These are phyloP conservation scores for Grapholita molesta DNA, from an alignment of 1,140 invertebrate species.

Conservation along the genomic window DNA sequence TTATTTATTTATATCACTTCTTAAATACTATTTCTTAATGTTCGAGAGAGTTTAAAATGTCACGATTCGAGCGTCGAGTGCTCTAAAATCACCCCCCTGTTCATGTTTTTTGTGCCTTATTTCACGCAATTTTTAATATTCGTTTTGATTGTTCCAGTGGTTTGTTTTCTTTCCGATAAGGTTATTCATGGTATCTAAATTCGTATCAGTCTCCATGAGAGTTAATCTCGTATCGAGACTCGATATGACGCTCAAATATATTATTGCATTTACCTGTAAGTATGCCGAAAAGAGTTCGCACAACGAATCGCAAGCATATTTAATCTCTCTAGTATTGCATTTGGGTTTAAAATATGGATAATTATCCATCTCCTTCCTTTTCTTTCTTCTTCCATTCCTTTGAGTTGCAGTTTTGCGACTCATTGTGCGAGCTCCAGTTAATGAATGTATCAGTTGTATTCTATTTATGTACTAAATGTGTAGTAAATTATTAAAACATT, in stretches of 20 bases:
- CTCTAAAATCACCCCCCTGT: too few species aligned
- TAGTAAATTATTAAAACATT: constrained; percentile 42
- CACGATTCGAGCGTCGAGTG: too few species aligned
- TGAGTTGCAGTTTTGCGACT: constrained; percentile 24
- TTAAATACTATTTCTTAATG: too few species aligned
- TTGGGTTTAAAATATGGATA: too few species aligned
- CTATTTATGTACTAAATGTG: constrained; percentile 59
- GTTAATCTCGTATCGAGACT: background rate
- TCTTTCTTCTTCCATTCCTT: too few species aligned
- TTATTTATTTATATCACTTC: too few species aligned
- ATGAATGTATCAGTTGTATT: constrained; percentile 61
- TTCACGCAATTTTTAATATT: too few species aligned
- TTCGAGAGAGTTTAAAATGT: too few species aligned
- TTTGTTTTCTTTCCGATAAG: background rate
- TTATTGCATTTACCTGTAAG: constrained; percentile 1
- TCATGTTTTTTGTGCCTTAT: too few species aligned
- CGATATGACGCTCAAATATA: background rate
- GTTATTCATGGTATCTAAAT: background rate
- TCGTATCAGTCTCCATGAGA: background rate
- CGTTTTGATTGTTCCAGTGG: too few species aligned
- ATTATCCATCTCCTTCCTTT: too few species aligned
- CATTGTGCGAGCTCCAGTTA: background rate
- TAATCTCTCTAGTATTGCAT: too few species aligned
- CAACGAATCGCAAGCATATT: background rate
- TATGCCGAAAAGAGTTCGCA: background rate